Conservation (phyloP, 2,113 vertebrate species). For the Bubo scandiacus region DNA sequence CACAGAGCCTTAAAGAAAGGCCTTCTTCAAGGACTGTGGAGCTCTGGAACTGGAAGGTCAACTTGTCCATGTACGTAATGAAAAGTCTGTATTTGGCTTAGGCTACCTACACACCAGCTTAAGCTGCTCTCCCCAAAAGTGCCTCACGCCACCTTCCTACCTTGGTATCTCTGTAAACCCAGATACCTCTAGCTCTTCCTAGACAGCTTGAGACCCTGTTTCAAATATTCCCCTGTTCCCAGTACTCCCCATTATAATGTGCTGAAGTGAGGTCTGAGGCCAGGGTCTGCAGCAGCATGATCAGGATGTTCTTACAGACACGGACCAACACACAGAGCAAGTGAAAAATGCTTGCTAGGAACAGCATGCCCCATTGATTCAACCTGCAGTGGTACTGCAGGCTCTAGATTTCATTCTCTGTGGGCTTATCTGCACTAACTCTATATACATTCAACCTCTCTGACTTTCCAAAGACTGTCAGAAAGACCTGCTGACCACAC, state of each 20-base stretch:
- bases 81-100: not conserved
- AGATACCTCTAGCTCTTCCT: not conserved
- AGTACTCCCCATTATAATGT: not conserved
- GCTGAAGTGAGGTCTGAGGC: not conserved
- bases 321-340: not conserved
- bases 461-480: not conserved
- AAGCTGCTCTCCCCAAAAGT: not conserved
- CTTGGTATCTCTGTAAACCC: not conserved
- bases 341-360: not conserved
- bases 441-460: not conserved
- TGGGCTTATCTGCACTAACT: not conserved
- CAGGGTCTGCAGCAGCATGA: not conserved
- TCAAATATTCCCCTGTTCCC: not conserved
- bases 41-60: not conserved
- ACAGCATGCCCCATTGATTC: accelerated
- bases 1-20: not conserved
- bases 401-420: not conserved
- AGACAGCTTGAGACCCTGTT: not conserved
- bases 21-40: not conserved
- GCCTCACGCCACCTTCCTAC: not conserved
- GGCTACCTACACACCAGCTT: not conserved
- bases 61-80: not conserved
- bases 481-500: not conserved
- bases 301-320: not conserved
- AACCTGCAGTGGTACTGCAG: not conserved